Evolutionary conservation across 2,888 invertebrate species (phyloP), one percentile per base, ranked within the genome.

Genomic region (Argyresthia albistria): DNA sequence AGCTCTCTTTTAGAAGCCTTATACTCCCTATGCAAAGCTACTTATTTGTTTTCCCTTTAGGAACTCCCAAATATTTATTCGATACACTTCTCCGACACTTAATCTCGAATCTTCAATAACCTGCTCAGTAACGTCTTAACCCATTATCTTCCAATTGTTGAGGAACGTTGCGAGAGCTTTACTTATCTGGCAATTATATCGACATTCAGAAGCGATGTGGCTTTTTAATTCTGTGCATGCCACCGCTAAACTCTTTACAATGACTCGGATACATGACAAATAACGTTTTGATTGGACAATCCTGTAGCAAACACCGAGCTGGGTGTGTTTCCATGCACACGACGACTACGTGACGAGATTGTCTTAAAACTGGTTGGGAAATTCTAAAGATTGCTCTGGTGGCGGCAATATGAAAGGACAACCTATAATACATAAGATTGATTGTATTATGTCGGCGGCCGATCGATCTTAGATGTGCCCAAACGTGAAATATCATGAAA

Each of bases 101-200:
- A 71, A 71, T 70, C 71, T 75, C 58, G 59, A 61, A 75, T 80
- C 79, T 79, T 70, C 70, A 70, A 76, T 75, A 76, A 73, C 72
- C 73, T 49, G 39, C 43, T 66, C 71, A 76, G 71, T 74, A 81
- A 81, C 79, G 80, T 81, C 79, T 81, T 69, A 73, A 76, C 70
- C 74, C 76, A 82, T 83, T 81, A 83, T 83, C 78, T 81, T 77
- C 76, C 73, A 81, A 82, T 82, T 53, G 49, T 53, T 45, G 55
- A 49, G 14, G 46, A 72, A 76, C 69, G 76, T 73, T 78, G 78
- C 76, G 76, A 71, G 70, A 69, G 71, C 64, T 63, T 67, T 78
- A 79, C 78, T 83, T 87, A 87, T 87, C 86, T 78, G 69, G 79
- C 84, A 86, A 87, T 86, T 87, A 86, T 83, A 87, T 87, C 86